Base-by-base conservation (phyloP, 2,888 invertebrate genomes). In the Cyclophora albipunctata region DNA sequence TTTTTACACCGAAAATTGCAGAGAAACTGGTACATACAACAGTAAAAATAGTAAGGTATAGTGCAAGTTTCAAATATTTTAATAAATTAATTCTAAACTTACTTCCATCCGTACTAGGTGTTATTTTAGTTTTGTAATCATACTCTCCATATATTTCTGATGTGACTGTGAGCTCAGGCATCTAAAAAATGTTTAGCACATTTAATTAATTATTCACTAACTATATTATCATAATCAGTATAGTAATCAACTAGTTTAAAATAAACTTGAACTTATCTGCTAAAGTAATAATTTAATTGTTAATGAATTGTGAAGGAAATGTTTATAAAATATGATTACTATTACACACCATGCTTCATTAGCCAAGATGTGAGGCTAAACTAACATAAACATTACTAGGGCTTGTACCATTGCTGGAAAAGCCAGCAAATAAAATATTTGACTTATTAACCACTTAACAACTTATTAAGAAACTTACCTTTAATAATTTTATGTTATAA, bases 141-240 rank as follows among this genome's bases (percentile, higher is more conserved):
- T 90, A 91, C 81, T 94, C 94, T 40, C 89, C 84, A 74, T 93
- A 93, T 70, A 95, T 91, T 85, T 95, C 94, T 34, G 94, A 94
- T 44, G 92, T 91, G 48, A 94, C 92, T 63, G 91, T 91, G 51
- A 88, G 80, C 75, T 90, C 90, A 54, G 88, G 85, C 89, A 90
- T 90, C 87, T 89, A 64, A 48, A 76, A 75, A 62, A 20, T 20
- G 20, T 54, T 63, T 61, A 55, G 54, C 60, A 49, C 48, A 55
- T 50, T 46, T 49, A 54, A 57, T 54, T 58, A 58, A 54, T 55
- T 53, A n/a, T 44, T 37, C 4, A 2, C 37, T 37, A 37, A 37
- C 37, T 37, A 37, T 20, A 2, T 20, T 20, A 37, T 37, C 3
- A 37, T 5, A 37, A 37, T 3, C 37, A 37, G 4, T 37, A 5